A percentile compares a stretch with the other conserved stretches of the same genome.
These are phyloP conservation scores for Stenoptilia bipunctidactyla DNA, from an alignment of 2,888 invertebrate species.

Conservation along the genomic window DNA sequence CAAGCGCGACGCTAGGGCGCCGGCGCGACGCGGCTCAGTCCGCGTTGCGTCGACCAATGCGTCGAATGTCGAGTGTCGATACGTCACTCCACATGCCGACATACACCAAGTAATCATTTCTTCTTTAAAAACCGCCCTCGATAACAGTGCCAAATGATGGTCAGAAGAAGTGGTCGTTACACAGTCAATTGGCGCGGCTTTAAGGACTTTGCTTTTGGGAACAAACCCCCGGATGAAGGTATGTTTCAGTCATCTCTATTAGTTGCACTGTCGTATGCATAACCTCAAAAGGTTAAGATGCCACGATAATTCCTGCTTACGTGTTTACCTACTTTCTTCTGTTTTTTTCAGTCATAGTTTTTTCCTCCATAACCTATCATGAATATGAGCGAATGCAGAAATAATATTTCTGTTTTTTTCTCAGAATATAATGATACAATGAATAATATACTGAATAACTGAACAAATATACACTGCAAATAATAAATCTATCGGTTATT, in stretches of 20 bases:
- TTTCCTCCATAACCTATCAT: too few species aligned
- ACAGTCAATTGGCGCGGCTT: constrained; percentile 67
- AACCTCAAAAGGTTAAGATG: constrained; percentile 28
- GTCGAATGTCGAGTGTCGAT: too few species aligned
- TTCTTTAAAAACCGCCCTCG: constrained; percentile 22
- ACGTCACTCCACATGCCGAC: constrained; percentile 1
- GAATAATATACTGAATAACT: too few species aligned
- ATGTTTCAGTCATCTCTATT: constrained; percentile 19
- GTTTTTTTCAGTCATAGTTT: too few species aligned
- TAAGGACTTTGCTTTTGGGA: constrained; percentile 55
- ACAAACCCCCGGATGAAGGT: constrained; percentile 64
- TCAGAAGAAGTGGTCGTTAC: constrained; percentile 64
- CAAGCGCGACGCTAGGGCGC: constrained; percentile 36
- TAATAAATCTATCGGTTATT: too few species aligned
- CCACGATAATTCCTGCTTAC: not conserved
- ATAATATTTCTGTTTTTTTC: too few species aligned
- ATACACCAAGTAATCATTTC: not conserved
- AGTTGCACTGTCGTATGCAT: constrained; percentile 20
- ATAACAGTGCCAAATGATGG: constrained; percentile 50
- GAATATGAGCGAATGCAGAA: too few species aligned
- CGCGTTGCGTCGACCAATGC: constrained; percentile 27
- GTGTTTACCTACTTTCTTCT: too few species aligned
- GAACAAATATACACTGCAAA: too few species aligned
- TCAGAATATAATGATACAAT: too few species aligned
- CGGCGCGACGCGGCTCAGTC: constrained; percentile 39